Evolutionary conservation across 2,113 vertebrate species (phyloP), one percentile per base, ranked within the genome.

Genomic region (Crypturellus undulatus): DNA sequence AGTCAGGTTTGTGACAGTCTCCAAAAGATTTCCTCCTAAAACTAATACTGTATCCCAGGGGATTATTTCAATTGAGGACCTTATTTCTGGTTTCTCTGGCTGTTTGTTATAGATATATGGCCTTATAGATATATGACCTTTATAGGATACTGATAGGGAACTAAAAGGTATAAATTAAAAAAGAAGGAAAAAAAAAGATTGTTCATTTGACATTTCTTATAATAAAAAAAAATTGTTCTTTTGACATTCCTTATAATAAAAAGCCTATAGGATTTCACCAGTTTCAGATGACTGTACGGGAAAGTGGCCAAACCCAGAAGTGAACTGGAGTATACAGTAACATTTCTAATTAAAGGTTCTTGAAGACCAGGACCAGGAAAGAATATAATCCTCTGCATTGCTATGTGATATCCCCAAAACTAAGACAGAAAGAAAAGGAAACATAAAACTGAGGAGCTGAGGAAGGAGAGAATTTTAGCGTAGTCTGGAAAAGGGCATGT

Each of bases 21-120:
- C 47, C 34, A 45, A 62, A 72, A 89, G n/a, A 71, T 76, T 94
- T 91, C 62, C 36, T 87, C 36, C 67, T 79, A n/a, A 84, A 89
- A 72, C 49, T 76, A 82, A 72, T 68, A 69, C 28, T 58, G 47
- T 77, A 65, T 69, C 34, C 21, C 14, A 40, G 8, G 7, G 9
- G 22, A 65, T 36, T 69, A 82, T 65, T 90, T 87, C 59, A 62
- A 24, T n/a, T 70, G 34, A 76, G 89, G 78, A 91, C 18, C n/a
- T 82, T 40, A 59, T 72, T 93, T 36, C 17, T 6, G 58, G 8
- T 52, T 71, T 71, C 47, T 71, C 49, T 25, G 51, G 21, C 47
- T 52, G 25, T 52, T 71, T 71, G 51, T 20, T n/a, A 52, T 12
- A 38, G 38, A 38, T 3, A 47, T 82, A 79, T 81, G 72, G 7